Evolutionary conservation across 2,888 invertebrate species (phyloP), one percentile per base, ranked within the genome.

Genomic region (Steinernema carpocapsae): DNA sequence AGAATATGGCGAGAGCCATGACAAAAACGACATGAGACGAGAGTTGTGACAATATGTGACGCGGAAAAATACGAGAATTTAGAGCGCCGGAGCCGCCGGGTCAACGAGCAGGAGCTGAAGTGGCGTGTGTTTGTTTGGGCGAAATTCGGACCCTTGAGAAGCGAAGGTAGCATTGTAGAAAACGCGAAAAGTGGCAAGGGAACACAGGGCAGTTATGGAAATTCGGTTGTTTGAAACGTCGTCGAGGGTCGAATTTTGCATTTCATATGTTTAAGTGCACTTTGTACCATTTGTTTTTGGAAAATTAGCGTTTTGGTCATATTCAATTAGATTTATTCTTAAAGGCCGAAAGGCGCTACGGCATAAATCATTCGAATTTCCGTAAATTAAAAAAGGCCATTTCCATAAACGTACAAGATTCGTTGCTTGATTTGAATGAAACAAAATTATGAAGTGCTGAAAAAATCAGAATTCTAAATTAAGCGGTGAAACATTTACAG

Each of bases 141-240:
- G 32, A 64, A 32, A 17, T 26, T 26, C 12, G 64, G 64, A 64
- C 64, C n/a, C 64, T 64, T 64, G 64, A 64, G 64, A 29, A 56
- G 26, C 26, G 48, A 48, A 43, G 2, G 17, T 48, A 48, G 48
- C 48, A 2, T 48, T n/a, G 19, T 48, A 48, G 48, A 14, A 48
- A 48, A n/a, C 48, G 37, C 37, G 37, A 37, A 10, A 37, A 37
- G 37, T 2, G 14, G 19, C 14, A 14, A 7, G 19, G 3, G 48
- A 2, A 19, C 48, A 48, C 3, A 19, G 3, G 19, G 48, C 19
- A 48, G 17, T 17, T 48, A 48, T 48, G n/a, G 17, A n/a, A 17
- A 48, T 17, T 19, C 14, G 19, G 17, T n/a, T 48, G 19, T 48
- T 43, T 48, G n/a, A 48, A 19, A n/a, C 48, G 14, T 48, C 7